These are phyloP conservation scores for Sinotaia quadrata DNA, from an alignment of 2,888 invertebrate species.

Conservation along the genomic window DNA sequence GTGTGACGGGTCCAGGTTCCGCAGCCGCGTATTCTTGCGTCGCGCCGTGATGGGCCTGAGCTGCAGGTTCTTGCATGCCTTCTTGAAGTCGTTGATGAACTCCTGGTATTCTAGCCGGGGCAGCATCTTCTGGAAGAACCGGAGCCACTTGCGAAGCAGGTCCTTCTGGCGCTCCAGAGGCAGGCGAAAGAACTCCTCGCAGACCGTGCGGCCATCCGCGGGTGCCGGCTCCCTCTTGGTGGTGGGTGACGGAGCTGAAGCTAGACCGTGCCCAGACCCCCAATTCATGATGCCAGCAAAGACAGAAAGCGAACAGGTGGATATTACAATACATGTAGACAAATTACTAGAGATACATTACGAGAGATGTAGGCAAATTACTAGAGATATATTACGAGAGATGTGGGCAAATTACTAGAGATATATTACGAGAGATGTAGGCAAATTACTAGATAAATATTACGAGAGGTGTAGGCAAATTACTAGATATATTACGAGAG, in stretches of 20 bases:
- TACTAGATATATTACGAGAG: no score
- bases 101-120: slow-evolving; percentile 39
- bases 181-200: slow-evolving; percentile 35
- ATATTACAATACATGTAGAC: no score
- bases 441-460: no score
- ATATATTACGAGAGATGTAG: no score
- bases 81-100: slow-evolving; percentile 36
- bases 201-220: slow-evolving; percentile 30
- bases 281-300: no score
- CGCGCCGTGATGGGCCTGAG: slow-evolving; percentile 15
- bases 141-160: slow-evolving; percentile 40
- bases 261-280: slow-evolving; percentile 13
- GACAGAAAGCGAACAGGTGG: no score
- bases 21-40: slow-evolving; percentile 30
- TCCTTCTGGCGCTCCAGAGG: slow-evolving; percentile 39
- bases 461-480: no score
- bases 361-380: no score
- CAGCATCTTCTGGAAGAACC: slow-evolving; percentile 43
- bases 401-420: no score
- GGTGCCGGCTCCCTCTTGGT: slow-evolving; percentile 14
- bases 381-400: no score
- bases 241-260: slow-evolving; percentile 4
- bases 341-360: no score
- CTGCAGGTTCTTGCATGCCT: slow-evolving; percentile 30
- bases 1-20: slow-evolving; percentile 37